Conservation (phyloP, 2,113 vertebrate genomes). For the Pelobates fuscus region DNA sequence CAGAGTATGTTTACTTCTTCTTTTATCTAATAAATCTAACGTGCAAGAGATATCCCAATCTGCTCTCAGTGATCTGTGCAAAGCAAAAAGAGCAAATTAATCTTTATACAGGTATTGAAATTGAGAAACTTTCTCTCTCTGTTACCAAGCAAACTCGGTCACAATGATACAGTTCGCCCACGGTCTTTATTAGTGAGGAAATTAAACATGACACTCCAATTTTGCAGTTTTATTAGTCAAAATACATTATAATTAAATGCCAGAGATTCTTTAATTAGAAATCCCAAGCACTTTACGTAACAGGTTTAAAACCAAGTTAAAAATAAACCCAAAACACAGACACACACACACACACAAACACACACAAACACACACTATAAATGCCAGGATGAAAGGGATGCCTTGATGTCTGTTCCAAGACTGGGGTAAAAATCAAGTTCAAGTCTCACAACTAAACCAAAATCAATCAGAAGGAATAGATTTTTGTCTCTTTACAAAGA, state of each 20-base stretch:
- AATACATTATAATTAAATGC: background rate
- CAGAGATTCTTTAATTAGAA: background rate
- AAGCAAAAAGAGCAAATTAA: background rate
- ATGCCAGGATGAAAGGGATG: background rate
- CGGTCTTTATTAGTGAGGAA: background rate
- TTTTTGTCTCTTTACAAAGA: background rate
- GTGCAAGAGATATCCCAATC: background rate
- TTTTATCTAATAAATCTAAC: too few relatives aligned
- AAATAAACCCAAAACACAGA: too few relatives aligned
- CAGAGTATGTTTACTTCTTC: too few relatives aligned
- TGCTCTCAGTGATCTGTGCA: background rate
- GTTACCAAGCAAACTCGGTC: background rate
- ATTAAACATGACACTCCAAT: background rate
- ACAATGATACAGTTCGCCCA: background rate
- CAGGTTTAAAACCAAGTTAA: background rate
- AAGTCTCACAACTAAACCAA: background rate
- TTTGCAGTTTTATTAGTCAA: background rate
- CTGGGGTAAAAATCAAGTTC: background rate
- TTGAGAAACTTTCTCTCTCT: background rate
- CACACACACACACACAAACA: too few relatives aligned
- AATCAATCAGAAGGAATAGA: background rate
- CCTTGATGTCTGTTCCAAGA: background rate
- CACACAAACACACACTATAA: too few relatives aligned
- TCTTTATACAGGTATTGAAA: background rate
- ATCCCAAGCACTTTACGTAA: background rate